Percentiles rank a stretch among this genome's conserved stretches.
Evolutionary conservation across 35 echinoderm and acorn worm species (phyloP).

Genomic region (Lytechinus variegatus): DNA sequence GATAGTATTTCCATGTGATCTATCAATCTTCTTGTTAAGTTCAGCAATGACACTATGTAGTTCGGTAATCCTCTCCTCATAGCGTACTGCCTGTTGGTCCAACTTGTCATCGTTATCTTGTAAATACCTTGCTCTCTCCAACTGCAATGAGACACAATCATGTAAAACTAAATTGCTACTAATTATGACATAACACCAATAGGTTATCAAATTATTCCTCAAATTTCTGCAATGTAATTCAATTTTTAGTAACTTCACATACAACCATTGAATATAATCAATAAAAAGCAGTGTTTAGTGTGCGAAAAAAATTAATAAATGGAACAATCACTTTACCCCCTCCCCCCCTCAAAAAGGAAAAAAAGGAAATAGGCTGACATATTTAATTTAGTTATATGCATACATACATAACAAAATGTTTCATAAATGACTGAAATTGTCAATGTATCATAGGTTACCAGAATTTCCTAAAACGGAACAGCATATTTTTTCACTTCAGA

Average conservation of each 20-base stretch:
- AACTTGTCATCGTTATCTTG: slow-evolving; percentile 84
- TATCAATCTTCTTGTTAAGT: slow-evolving; percentile 95
- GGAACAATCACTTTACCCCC: too few species aligned
- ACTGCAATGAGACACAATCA: slow-evolving; percentile 38
- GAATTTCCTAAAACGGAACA: too few species aligned
- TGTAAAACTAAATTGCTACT: not conserved
- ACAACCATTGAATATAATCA: too few species aligned
- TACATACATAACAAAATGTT: not conserved
- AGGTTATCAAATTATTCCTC: not conserved
- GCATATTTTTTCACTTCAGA: too few species aligned
- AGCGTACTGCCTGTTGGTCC: slow-evolving; percentile 88
- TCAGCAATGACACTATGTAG: slow-evolving; percentile 96
- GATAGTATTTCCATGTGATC: slow-evolving; percentile 80
- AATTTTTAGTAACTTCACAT: not conserved
- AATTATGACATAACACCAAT: not conserved
- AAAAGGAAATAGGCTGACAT: too few species aligned
- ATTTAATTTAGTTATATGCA: too few species aligned
- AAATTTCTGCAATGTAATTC: not conserved
- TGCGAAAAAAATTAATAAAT: too few species aligned
- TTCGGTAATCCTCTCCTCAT: slow-evolving; percentile 96
- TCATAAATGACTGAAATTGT: not conserved
- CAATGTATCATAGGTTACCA: too few species aligned
- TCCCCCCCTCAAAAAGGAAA: too few species aligned
- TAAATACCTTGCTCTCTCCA: slow-evolving; percentile 76
- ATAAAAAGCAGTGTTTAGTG: too few species aligned